Evolutionary conservation across 2,888 invertebrate genomes (phyloP), one percentile per base, ranked within the genome.

Genomic region (Liopterus haemorrhoidalis): DNA sequence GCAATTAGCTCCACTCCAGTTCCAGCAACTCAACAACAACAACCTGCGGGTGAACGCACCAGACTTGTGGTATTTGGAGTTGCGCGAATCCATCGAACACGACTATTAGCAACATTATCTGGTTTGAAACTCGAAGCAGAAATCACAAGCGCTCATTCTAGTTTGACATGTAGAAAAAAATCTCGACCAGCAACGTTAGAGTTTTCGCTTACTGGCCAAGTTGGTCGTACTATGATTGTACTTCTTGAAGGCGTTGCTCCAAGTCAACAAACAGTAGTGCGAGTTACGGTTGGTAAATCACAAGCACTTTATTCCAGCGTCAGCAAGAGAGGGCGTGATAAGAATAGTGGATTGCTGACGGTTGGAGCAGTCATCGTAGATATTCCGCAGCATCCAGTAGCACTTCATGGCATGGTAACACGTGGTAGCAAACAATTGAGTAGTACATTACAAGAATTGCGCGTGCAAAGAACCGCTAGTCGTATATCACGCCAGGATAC

Each of bases 331-430:
- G 68, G 83, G 59, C 81, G 85, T 61, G 85, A 85, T 60, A 84
- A 85, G 60, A 90, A 89, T 63, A 79, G 85, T 38, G 82, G 85
- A 0, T 66, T 94, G 45, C 70, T 92, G 5, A 89, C 88, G 5
- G 79, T 96, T 41, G 96, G 95, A 1, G 85, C 86, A 9, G 85
- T 96, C 1, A 82, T 88, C 51, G 85, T 96, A 42, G 95, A 96
- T 67, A 92, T 99, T 61, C 97, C 99, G 3, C 96, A 97, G 69
- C 96, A 97, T 71, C 97, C 97, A 0, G 94, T 96, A 0, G 94
- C 91, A 5, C 71, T 99, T 55, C 97, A 99, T 69, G 96, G 95
- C 38, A 96, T 99, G 86, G 94, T 99, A 81, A 92, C 92, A 0
- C 76, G 96, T 55, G 91, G 93, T 51, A 91, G 92, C 49, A 85